These are phyloP conservation scores for Venustaconcha ellipsiformis DNA, from an alignment of 1,140 invertebrate species.

Conservation along the genomic window DNA sequence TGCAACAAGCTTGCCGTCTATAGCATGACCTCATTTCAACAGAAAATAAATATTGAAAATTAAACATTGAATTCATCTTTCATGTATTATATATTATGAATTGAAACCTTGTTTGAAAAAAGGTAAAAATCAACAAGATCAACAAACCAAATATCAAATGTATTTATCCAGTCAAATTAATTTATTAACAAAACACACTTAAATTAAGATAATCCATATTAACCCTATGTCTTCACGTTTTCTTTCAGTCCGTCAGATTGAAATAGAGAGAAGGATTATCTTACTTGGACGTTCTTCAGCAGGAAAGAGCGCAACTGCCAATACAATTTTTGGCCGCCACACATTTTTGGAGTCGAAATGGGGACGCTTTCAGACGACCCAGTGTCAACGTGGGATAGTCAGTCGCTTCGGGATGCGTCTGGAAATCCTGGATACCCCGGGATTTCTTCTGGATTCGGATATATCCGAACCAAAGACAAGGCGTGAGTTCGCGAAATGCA, in stretches of 20 bases:
- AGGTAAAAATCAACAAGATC: no score
- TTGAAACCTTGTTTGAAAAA: no score
- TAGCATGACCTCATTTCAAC: no score
- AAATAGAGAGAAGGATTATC: constrained; percentile 20
- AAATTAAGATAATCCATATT: no score
- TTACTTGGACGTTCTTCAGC: constrained; percentile 23
- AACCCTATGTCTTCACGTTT: no score
- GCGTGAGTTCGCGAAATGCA: constrained; percentile 28
- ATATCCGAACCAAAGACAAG: constrained; percentile 22
- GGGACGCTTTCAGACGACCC: constrained; percentile 29
- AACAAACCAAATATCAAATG: no score
- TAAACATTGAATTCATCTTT: no score
- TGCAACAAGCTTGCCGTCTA: no score
- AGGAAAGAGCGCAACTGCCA: constrained; percentile 28
- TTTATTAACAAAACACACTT: no score
- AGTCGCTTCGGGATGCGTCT: constrained; percentile 17
- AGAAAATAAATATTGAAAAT: no score
- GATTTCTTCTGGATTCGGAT: constrained; percentile 26
- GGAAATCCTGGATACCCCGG: constrained; percentile 29
- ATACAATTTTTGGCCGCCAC: constrained; percentile 23
- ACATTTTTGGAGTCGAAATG: constrained; percentile 25
- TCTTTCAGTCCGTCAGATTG: constrained; percentile 8
- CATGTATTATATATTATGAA: no score
- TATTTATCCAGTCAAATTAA: no score
- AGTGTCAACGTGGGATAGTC: constrained; percentile 21